phyloP scores from a whole-genome alignment of 2,888 invertebrate genomes.

The Terebella lapidaria region DNA sequence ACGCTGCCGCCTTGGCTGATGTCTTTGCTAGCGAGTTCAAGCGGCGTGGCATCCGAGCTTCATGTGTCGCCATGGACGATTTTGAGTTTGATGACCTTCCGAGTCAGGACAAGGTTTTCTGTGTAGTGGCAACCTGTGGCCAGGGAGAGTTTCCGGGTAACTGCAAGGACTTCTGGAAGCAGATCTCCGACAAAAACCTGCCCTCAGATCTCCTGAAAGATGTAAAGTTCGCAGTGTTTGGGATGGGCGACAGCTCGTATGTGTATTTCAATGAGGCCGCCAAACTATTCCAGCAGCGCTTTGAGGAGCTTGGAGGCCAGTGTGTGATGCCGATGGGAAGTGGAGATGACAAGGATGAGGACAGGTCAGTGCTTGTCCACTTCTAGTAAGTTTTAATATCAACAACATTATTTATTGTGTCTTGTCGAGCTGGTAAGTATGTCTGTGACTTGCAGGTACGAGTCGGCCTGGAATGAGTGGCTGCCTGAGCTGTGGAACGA shows the following conservation, averaged over 20 bases:
- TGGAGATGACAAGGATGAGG: conserved; percentile 25
- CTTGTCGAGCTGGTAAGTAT: no score
- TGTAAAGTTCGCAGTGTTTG: conserved; percentile 22
- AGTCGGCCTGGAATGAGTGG: conserved; percentile 25
- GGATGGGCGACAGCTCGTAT: conserved; percentile 23
- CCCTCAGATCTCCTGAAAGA: conserved; percentile 22
- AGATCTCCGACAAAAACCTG: conserved; percentile 16
- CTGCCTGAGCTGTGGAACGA: conserved; percentile 26
- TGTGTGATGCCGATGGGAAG: conserved; percentile 18
- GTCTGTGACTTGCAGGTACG: conserved; percentile 18
- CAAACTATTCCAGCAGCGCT: conserved; percentile 19
- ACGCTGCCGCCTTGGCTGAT: conserved; percentile 15
- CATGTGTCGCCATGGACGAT: conserved; percentile 24
- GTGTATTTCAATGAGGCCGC: conserved; percentile 25
- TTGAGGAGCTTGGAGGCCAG: conserved; percentile 19
- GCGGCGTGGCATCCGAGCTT: conserved; percentile 20
- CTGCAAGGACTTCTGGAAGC: conserved; percentile 23
- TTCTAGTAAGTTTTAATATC: not conserved
- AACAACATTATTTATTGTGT: not conserved
- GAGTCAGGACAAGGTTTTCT: conserved; percentile 20
- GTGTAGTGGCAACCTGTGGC: conserved; percentile 25
- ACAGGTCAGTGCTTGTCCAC: not conserved
- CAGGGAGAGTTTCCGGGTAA: conserved; percentile 25
- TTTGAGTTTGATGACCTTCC: conserved; percentile 24
- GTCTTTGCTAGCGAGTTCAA: conserved; percentile 24